Percentiles rank a stretch among this genome's conserved stretches.
These are phyloP conservation scores for Tetragonula carbonaria DNA, from an alignment of 2,888 invertebrate genomes.

Conservation along the genomic window DNA sequence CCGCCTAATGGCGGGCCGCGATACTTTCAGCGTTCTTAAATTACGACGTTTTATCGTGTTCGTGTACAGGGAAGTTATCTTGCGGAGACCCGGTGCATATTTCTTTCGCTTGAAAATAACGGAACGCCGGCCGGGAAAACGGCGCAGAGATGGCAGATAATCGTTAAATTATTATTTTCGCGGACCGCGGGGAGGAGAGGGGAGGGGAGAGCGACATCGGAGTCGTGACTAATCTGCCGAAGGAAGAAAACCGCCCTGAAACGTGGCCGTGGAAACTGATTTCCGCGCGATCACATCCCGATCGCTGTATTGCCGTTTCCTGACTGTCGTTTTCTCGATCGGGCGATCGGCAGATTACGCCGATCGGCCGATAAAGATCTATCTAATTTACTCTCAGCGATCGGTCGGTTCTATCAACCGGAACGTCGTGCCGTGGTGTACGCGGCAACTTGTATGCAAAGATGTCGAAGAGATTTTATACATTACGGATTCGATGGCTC, in stretches of 20 bases:
- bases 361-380: slow-evolving; percentile 32
- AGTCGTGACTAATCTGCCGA: slow-evolving; percentile 75
- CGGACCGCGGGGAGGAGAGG: slow-evolving; percentile 16
- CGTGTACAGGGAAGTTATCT: slow-evolving; percentile 49
- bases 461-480: background rate
- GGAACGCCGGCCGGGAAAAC: slow-evolving; percentile 36
- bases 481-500: background rate
- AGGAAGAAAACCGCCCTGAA: slow-evolving; percentile 66
- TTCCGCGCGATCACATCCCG: slow-evolving; percentile 19
- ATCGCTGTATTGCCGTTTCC: slow-evolving; percentile 23
- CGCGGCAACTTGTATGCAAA: background rate
- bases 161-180: slow-evolving; percentile 80
- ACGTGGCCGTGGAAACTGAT: slow-evolving; percentile 7
- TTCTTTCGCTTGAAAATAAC: slow-evolving; percentile 61
- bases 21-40: slow-evolving; percentile 62
- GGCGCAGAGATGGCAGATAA: slow-evolving; percentile 74
- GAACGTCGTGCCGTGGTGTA: background rate
- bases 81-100: slow-evolving; percentile 44
- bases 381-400: slow-evolving; percentile 40
- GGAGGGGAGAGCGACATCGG: slow-evolving; percentile 53
- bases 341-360: slow-evolving; percentile 19
- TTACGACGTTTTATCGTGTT: slow-evolving; percentile 55
- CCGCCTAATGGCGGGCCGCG: slow-evolving; percentile 29
- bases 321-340: slow-evolving; percentile 25
- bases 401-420: slow-evolving; percentile 2